Conservation (phyloP, 2,888 invertebrate genomes). For the Ecliptopera silaceata region DNA sequence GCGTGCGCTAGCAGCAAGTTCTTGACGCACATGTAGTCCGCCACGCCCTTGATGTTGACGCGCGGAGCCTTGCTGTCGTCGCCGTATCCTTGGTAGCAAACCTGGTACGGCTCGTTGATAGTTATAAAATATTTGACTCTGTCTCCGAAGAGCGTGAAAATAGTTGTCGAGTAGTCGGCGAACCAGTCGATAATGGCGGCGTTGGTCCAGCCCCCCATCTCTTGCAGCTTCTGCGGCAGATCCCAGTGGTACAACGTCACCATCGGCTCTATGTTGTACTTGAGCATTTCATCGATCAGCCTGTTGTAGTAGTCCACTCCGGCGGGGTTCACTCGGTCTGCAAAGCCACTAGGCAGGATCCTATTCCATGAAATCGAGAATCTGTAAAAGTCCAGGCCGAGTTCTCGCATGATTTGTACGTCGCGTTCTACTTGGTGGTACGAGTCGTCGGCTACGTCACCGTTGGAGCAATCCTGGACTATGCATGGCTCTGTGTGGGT, state of each 20-base stretch:
- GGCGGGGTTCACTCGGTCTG: constrained; percentile 70
- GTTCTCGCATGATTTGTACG: constrained; percentile 62
- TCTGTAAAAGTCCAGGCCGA: constrained; percentile 73
- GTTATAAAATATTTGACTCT: constrained; percentile 80
- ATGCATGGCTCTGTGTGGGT: constrained; percentile 70
- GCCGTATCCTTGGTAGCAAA: constrained; percentile 69
- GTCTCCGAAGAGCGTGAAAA: constrained; percentile 68
- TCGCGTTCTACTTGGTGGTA: constrained; percentile 83
- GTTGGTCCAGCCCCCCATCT: constrained; percentile 77
- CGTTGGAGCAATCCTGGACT: constrained; percentile 79
- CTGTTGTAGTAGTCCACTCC: constrained; percentile 85
- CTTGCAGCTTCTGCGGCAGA: constrained; percentile 72
- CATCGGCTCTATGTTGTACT: constrained; percentile 83
- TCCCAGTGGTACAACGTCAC: constrained; percentile 80
- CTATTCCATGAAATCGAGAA: constrained; percentile 85
- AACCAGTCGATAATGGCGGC: constrained; percentile 67
- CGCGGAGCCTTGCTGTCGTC: constrained; percentile 47
- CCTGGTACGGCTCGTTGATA: constrained; percentile 77
- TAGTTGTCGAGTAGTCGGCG: constrained; percentile 63
- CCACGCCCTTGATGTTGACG: constrained; percentile 63
- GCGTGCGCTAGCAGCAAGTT: constrained; percentile 81
- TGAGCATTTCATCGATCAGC: constrained; percentile 82
- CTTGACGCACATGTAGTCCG: constrained; percentile 73
- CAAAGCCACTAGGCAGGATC: constrained; percentile 80
- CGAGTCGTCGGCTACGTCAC: constrained; percentile 81